Conservation (phyloP, 2,888 invertebrate species). For the Hyppa rectilinea region DNA sequence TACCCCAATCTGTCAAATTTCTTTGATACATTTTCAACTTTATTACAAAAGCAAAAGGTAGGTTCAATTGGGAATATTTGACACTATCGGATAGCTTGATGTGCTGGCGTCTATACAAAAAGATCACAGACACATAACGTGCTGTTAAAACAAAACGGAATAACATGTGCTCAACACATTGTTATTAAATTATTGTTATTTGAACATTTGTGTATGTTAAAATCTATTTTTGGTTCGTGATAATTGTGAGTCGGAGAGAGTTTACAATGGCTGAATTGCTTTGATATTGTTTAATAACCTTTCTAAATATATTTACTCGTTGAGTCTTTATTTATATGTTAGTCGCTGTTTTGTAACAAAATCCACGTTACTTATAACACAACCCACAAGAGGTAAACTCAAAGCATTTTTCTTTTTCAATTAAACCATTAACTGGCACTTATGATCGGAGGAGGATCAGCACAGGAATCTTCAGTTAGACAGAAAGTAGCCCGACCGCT, state of each 20-base stretch:
- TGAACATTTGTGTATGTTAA: conserved; percentile 45
- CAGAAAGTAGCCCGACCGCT: too few relatives aligned
- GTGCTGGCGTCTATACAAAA: too few relatives aligned
- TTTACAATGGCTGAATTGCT: background rate
- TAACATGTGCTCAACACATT: conserved; percentile 55
- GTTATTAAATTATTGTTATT: conserved; percentile 59
- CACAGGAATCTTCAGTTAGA: background rate
- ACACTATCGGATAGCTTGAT: too few relatives aligned
- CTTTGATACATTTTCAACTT: too few relatives aligned
- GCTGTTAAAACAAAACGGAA: conserved; percentile 40
- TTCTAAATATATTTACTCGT: background rate
- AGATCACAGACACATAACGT: conserved; percentile 41
- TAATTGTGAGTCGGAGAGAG: conserved; percentile 50
- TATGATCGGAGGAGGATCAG: too few relatives aligned
- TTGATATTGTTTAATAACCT: conserved; percentile 25
- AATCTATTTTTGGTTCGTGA: conserved; percentile 46
- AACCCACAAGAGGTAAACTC: background rate
- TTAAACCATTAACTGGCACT: background rate
- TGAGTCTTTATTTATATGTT: background rate
- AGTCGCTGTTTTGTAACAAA: background rate
- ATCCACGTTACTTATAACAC: background rate
- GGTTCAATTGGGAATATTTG: too few relatives aligned
- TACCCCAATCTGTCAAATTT: too few relatives aligned
- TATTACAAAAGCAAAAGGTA: too few relatives aligned
- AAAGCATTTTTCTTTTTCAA: background rate